These are phyloP conservation scores for Belonocnema kinseyi DNA, from an alignment of 1,140 invertebrate species.

Conservation along the genomic window DNA sequence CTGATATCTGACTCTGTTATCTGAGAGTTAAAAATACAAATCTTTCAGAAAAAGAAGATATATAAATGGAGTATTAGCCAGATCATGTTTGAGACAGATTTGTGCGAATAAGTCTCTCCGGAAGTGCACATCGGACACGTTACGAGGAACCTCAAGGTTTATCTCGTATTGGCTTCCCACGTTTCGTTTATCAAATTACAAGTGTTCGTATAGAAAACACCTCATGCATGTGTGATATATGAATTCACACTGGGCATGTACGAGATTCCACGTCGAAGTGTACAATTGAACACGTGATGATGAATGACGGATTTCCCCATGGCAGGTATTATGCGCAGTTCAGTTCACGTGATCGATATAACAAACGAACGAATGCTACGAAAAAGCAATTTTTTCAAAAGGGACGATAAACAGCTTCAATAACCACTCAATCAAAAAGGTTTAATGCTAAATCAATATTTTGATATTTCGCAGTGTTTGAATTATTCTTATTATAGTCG, in stretches of 20 bases:
- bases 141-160: constrained; percentile 63
- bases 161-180: constrained; percentile 69
- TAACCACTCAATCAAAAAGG: constrained; percentile 14
- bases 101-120: constrained; percentile 43
- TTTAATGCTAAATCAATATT: too few relatives aligned
- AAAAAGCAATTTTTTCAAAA: constrained; percentile 11
- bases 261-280: constrained; percentile 41
- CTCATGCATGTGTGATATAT: constrained; percentile 24
- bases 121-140: constrained; percentile 64
- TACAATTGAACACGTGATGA: constrained; percentile 44
- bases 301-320: constrained; percentile 45
- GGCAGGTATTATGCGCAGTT: constrained; percentile 6
- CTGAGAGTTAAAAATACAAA: too few relatives aligned
- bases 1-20: too few relatives aligned
- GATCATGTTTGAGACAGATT: too few relatives aligned
- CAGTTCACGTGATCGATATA: neutral
- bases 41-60: too few relatives aligned
- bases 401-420: neutral
- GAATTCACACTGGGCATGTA: constrained; percentile 7
- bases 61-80: too few relatives aligned
- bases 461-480: too few relatives aligned
- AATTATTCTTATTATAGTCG: too few relatives aligned
- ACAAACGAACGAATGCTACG: neutral
- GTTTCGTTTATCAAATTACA: constrained; percentile 62
- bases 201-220: constrained; percentile 41